These are phyloP conservation scores for Palythoa grandiflora DNA, from an alignment of 92 coral and sea anemone species.

Conservation along the genomic window DNA sequence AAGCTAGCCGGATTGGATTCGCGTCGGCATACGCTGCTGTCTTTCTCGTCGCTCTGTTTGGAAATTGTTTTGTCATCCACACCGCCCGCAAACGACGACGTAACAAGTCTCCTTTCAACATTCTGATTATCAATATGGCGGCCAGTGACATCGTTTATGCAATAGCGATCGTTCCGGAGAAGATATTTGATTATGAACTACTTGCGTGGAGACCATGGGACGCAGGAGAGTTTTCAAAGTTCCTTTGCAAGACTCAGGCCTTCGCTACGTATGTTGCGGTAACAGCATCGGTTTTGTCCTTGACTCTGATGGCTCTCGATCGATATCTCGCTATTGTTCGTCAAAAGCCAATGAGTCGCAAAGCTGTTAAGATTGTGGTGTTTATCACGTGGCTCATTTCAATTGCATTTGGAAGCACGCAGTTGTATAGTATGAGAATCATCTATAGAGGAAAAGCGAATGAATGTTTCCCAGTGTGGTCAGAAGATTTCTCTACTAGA, in stretches of 20 bases:
- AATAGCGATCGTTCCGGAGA: conserved; percentile 15
- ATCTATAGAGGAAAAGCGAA: neutral
- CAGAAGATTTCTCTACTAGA: neutral
- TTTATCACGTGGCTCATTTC: conserved; percentile 36
- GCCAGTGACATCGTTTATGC: conserved; percentile 46
- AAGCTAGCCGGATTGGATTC: neutral
- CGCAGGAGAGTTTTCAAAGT: neutral
- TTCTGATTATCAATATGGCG: conserved; percentile 46
- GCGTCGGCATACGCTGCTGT: neutral
- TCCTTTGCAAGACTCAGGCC: conserved; percentile 28
- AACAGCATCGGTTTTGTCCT: conserved; percentile 38
- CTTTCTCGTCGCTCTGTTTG: conserved; percentile 30
- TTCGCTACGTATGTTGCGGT: conserved; percentile 38
- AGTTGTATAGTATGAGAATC: conserved; percentile 2
- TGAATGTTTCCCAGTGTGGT: neutral
- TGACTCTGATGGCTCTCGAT: conserved; percentile 44
- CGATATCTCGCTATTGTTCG: conserved; percentile 46
- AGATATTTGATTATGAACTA: neutral
- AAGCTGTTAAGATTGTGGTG: neutral
- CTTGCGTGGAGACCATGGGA: neutral
- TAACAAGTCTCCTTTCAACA: conserved; percentile 40
- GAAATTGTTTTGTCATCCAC: conserved; percentile 51
- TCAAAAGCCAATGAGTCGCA: conserved; percentile 36
- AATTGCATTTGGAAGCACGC: conserved; percentile 15
- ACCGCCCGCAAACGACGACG: conserved; percentile 9